These are phyloP conservation scores for Carcinoscorpius rotundicauda DNA, from an alignment of 1,140 invertebrate genomes.

Conservation along the genomic window DNA sequence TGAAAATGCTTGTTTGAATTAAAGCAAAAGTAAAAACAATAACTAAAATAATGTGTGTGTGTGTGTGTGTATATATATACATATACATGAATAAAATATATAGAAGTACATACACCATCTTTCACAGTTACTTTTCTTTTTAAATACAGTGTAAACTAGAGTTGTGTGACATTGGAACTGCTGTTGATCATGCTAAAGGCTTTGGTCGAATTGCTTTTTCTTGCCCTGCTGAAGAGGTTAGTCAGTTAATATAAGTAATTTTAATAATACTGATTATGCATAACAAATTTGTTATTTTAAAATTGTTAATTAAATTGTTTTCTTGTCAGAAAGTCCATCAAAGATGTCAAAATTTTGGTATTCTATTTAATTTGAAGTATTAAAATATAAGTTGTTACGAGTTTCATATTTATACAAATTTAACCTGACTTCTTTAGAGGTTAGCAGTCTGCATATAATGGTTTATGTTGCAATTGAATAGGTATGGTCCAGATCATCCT, in stretches of 20 bases:
- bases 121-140: slow-evolving; percentile 14
- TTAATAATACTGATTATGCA: too few relatives aligned
- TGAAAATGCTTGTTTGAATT: too few relatives aligned
- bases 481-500: neutral
- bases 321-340: too few relatives aligned
- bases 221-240: slow-evolving; percentile 51
- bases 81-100: neutral
- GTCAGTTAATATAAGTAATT: neutral
- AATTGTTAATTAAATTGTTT: too few relatives aligned
- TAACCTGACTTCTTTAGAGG: too few relatives aligned
- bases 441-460: too few relatives aligned
- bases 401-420: too few relatives aligned
- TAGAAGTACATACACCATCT: neutral
- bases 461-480: neutral
- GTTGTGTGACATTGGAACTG: slow-evolving; percentile 42
- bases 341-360: too few relatives aligned
- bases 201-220: slow-evolving; percentile 93
- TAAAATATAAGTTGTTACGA: too few relatives aligned
- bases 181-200: slow-evolving; percentile 72
- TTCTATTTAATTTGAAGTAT: too few relatives aligned
- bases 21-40: neutral
- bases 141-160: slow-evolving; percentile 47
- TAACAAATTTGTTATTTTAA: too few relatives aligned
- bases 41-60: slow-evolving; percentile 4
- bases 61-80: neutral